phyloP scores from a whole-genome alignment of 2,113 vertebrate species.

The Tympanuchus pallidicinctus region DNA sequence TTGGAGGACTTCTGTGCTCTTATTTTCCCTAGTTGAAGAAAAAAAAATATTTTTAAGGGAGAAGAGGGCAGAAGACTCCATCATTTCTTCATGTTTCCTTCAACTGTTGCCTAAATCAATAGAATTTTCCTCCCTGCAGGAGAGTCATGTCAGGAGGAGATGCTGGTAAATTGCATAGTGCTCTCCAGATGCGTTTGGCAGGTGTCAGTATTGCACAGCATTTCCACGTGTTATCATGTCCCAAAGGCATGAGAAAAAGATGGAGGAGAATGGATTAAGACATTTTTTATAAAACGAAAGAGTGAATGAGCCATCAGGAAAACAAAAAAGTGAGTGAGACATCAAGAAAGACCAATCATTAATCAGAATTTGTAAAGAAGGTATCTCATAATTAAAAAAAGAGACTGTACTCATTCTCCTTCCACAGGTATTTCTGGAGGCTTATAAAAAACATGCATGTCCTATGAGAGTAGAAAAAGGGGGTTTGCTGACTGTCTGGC shows the following conservation, averaged over 20 bases:
- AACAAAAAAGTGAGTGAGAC: neutral
- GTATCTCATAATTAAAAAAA: neutral
- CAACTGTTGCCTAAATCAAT: neutral
- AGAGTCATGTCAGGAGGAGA: neutral
- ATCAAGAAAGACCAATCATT: neutral
- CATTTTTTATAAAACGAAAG: neutral
- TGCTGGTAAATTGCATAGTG: neutral
- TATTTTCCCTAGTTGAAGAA: constrained; percentile 1
- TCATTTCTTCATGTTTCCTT: neutral
- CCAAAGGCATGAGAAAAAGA: neutral
- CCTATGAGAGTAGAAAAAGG: neutral
- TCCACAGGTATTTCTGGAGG: neutral
- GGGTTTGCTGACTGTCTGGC: neutral
- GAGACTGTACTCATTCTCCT: neutral
- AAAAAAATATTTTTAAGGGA: neutral
- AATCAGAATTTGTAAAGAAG: neutral
- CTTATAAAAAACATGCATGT: neutral
- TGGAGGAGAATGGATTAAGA: neutral
- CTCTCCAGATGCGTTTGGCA: neutral
- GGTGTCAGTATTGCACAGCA: constrained; percentile 15
- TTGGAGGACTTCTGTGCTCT: constrained; percentile 25
- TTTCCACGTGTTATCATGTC: neutral
- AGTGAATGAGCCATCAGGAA: neutral
- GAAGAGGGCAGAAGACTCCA: neutral
- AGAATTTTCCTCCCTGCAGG: neutral